Evolutionary conservation across 2,888 invertebrate genomes (phyloP), one percentile per base, ranked within the genome.

Genomic region (Stenoptilia bipunctidactyla): DNA sequence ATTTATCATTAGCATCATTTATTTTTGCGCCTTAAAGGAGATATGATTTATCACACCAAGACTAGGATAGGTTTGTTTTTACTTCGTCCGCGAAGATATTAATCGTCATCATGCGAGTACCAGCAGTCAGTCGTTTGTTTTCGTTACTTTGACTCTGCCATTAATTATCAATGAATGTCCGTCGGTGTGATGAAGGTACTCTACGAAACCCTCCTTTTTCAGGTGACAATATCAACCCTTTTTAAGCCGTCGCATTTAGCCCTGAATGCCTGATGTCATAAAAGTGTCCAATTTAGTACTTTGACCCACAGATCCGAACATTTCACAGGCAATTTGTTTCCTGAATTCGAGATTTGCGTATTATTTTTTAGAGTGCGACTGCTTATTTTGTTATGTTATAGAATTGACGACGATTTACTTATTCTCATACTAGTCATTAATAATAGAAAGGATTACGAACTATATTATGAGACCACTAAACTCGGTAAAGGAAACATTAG

Each of bases 131-230:
- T 80, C 80, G 79, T 82, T 82, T 83, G 79, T 83, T 77, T 79
- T 82, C 82, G 80, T 83, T 80, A 79, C 66, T 62, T 58, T 77
- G 77, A 72, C 79, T 69, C 69, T 52, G 69, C 73, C 82, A 80
- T 82, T 82, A 82, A 83, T 82, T 83, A 83, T 79, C 82, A 82
- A 83, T 82, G 82, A 82, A 69, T 72, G 80, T 79, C 79, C 77
- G 67, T 58, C 61, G 58, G 62, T 59, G 70, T 82, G 82, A 82
- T 77, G 79, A 66, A 80, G 82, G 82, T 80, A 69, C 63, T 60
- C 65, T 61, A 65, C 67, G 65, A 68, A 69, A 73, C 73, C 70
- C 59, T 64, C 71, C 72, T 71, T 72, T 72, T 66, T 54, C 80
- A 5, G 82, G 80, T 80, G 77, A 54, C 69, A 66, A 72, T 66